Percentiles rank a stretch among this genome's conserved stretches.
These are phyloP conservation scores for Gambusia holbrooki DNA, from an alignment of 2,113 vertebrate species.

Conservation along the genomic window DNA sequence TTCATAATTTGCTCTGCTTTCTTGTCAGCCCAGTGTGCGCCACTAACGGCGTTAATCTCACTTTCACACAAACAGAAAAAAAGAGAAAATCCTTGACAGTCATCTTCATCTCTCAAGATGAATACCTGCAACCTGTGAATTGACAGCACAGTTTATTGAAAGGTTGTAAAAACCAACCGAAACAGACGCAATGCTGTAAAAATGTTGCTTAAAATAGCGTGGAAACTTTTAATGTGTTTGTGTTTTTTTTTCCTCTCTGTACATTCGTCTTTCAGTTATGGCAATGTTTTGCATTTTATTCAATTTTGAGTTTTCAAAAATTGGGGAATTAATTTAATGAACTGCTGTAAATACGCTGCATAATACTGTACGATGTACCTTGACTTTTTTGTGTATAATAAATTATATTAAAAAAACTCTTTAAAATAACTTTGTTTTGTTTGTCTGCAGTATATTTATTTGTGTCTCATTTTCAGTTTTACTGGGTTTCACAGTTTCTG, in stretches of 20 bases:
- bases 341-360: too few species aligned
- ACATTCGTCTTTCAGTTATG: neutral
- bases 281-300: neutral
- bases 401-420: neutral
- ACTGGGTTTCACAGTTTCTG: too few species aligned
- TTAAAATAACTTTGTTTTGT: too few species aligned
- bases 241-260: neutral
- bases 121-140: slow-evolving; percentile 31
- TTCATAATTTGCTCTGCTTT: slow-evolving; percentile 17
- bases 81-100: neutral
- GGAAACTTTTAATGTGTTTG: neutral
- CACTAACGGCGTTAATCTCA: slow-evolving; percentile 22
- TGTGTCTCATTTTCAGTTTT: too few species aligned
- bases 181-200: neutral
- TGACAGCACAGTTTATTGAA: neutral
- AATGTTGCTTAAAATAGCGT: neutral
- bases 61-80: slow-evolving; percentile 21
- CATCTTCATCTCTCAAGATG: slow-evolving; percentile 37
- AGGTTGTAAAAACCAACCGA: neutral
- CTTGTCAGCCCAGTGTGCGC: neutral
- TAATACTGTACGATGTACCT: neutral
- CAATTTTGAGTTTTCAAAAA: neutral
- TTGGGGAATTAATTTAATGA: too few species aligned
- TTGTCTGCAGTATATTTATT: too few species aligned
- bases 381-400: neutral